Evolutionary conservation across 2,113 vertebrate species (phyloP).

Genomic region (Laticauda laticaudata): DNA sequence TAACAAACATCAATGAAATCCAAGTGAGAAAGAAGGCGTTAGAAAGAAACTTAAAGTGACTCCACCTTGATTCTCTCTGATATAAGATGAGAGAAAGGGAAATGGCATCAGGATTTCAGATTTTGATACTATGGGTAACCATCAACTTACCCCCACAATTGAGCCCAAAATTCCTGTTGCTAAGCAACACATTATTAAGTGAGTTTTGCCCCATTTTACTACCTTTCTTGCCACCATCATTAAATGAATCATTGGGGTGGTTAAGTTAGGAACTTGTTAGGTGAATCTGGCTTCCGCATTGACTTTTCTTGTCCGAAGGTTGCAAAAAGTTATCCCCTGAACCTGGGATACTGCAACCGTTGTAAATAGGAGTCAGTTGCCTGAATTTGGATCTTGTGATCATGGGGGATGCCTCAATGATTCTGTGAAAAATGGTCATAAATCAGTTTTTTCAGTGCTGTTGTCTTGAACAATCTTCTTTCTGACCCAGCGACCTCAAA

Average conservation of each 20-base stretch:
- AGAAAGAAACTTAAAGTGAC: background rate
- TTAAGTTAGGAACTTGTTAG: too few relatives aligned
- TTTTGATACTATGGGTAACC: too few relatives aligned
- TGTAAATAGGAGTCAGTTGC: background rate
- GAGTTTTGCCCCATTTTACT: background rate
- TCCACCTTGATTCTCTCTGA: background rate
- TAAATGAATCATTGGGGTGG: background rate
- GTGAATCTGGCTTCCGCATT: background rate
- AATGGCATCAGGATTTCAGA: background rate
- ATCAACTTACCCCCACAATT: background rate
- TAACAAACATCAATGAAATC: background rate
- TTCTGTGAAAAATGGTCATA: background rate
- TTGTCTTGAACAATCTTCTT: background rate
- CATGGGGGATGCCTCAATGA: too few relatives aligned
- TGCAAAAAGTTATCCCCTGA: background rate
- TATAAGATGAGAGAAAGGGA: background rate
- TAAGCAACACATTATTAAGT: background rate
- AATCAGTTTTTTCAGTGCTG: too few relatives aligned
- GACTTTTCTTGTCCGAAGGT: background rate
- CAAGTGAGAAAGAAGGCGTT: background rate
- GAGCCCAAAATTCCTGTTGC: background rate
- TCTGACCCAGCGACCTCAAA: background rate
- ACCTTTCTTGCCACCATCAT: background rate
- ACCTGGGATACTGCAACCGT: background rate
- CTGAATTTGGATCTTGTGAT: too few relatives aligned